Evolutionary conservation across 2,888 invertebrate genomes (phyloP).

Genomic region (Nephrocerus scutellatus): DNA sequence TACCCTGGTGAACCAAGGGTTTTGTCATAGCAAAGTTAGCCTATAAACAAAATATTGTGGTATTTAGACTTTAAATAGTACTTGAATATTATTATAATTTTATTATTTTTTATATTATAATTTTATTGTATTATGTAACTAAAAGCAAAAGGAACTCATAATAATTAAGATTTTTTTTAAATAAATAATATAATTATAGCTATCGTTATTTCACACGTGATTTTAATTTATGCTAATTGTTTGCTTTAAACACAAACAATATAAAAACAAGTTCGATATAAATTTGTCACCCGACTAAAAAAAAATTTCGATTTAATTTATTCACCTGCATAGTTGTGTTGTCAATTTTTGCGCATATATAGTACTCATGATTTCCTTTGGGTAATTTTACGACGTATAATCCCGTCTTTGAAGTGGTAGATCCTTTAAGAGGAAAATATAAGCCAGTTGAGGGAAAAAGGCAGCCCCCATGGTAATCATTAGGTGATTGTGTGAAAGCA

Average conservation of each 20-base stretch:
- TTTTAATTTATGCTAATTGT: no score
- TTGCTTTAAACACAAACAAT: no score
- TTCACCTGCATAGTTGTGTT: slow-evolving; percentile 29
- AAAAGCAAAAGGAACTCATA: slow-evolving; percentile 1
- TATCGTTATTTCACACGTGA: background rate
- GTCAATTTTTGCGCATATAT: slow-evolving; percentile 52
- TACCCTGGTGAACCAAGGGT: slow-evolving; percentile 63
- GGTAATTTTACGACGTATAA: slow-evolving; percentile 53
- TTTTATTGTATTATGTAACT: no score
- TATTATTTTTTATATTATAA: no score
- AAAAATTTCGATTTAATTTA: slow-evolving; percentile 1
- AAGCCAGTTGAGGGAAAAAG: slow-evolving; percentile 30
- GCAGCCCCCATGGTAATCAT: slow-evolving; percentile 55
- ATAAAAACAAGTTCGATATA: slow-evolving; percentile 2
- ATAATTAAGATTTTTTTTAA: slow-evolving; percentile 4
- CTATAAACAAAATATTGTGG: slow-evolving; percentile 16
- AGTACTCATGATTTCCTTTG: slow-evolving; percentile 44
- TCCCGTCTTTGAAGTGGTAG: slow-evolving; percentile 49
- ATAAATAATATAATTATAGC: slow-evolving; percentile 7
- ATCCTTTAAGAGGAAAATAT: slow-evolving; percentile 49
- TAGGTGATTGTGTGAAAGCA: slow-evolving; percentile 60
- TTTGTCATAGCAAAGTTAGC: slow-evolving; percentile 27
- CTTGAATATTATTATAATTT: no score
- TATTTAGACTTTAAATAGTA: background rate
- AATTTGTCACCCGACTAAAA: background rate